These are phyloP conservation scores for Pyrrhosoma nymphula DNA, from an alignment of 2,888 invertebrate species.

Conservation along the genomic window DNA sequence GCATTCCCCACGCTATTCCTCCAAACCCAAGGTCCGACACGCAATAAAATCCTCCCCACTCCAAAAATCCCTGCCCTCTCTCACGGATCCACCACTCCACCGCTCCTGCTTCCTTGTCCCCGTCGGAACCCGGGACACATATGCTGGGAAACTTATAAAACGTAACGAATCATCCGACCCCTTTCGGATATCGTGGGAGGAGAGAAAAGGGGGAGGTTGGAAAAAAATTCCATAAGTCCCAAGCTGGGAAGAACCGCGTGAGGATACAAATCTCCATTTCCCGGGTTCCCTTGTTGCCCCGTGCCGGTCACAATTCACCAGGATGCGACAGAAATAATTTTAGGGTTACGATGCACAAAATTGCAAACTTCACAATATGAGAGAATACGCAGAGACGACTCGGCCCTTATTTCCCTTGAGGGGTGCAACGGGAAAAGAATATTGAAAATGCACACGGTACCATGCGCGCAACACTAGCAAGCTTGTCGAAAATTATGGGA, in stretches of 20 bases:
- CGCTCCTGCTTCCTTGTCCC: too few species aligned
- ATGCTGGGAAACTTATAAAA: constrained; percentile 33
- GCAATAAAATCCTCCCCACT: not conserved
- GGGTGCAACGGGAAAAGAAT: not conserved
- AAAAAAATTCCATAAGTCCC: not conserved
- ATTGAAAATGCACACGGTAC: too few species aligned
- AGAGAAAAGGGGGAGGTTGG: not conserved
- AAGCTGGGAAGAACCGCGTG: not conserved
- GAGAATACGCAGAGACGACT: not conserved
- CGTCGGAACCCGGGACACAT: not conserved
- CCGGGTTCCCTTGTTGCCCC: not conserved
- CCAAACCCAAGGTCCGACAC: not conserved
- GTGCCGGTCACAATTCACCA: not conserved
- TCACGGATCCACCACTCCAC: not conserved
- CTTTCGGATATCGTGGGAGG: not conserved
- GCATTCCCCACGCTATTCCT: not conserved
- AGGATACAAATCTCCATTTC: not conserved
- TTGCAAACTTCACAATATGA: not conserved
- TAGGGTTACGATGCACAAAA: not conserved
- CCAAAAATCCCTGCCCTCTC: not conserved
- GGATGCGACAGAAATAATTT: not conserved
- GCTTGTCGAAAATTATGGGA: too few species aligned
- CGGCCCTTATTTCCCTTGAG: too few species aligned
- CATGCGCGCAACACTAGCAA: too few species aligned
- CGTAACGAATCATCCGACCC: not conserved